Percentiles rank a stretch among this genome's conserved stretches.
These are phyloP conservation scores for Drosophila kepulauana DNA, from an alignment of 1,140 invertebrate genomes.

Conservation along the genomic window DNA sequence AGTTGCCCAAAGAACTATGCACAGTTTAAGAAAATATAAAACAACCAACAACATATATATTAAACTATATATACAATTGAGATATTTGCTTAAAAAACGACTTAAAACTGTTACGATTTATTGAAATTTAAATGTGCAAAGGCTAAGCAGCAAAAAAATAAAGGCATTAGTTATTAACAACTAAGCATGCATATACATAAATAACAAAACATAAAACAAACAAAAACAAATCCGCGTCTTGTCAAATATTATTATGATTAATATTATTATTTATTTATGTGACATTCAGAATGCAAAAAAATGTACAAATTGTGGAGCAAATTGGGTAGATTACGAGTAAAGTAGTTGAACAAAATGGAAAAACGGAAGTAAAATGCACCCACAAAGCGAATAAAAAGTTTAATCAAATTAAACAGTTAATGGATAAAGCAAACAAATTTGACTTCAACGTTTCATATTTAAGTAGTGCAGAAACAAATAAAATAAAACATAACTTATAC, in stretches of 20 bases:
- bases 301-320: constrained; percentile 82
- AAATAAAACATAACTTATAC: constrained; percentile 57
- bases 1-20: constrained; percentile 54
- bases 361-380: constrained; percentile 50
- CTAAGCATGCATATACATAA: constrained; percentile 41
- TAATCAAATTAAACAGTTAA: constrained; percentile 80
- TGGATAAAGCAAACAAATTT: constrained; percentile 59
- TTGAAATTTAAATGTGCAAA: constrained; percentile 59
- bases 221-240: constrained; percentile 77
- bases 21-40: constrained; percentile 41
- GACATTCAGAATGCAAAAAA: constrained; percentile 70
- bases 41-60: constrained; percentile 16
- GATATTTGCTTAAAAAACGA: constrained; percentile 62
- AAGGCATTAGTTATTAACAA: constrained; percentile 67
- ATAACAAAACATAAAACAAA: constrained; percentile 15
- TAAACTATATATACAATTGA: constrained; percentile 29
- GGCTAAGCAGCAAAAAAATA: constrained; percentile 58
- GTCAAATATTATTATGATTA: constrained; percentile 66
- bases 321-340: constrained; percentile 28
- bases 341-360: constrained; percentile 14
- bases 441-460: constrained; percentile 83
- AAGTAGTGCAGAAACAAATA: constrained; percentile 81
- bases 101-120: constrained; percentile 65
- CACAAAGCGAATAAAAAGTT: constrained; percentile 64
- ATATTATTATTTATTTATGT: constrained; percentile 46